A percentile compares a stretch with the other conserved stretches of the same genome.
These are phyloP conservation scores for Diadema setosum DNA, from an alignment of 35 echinoderm and acorn worm genomes.

Conservation along the genomic window DNA sequence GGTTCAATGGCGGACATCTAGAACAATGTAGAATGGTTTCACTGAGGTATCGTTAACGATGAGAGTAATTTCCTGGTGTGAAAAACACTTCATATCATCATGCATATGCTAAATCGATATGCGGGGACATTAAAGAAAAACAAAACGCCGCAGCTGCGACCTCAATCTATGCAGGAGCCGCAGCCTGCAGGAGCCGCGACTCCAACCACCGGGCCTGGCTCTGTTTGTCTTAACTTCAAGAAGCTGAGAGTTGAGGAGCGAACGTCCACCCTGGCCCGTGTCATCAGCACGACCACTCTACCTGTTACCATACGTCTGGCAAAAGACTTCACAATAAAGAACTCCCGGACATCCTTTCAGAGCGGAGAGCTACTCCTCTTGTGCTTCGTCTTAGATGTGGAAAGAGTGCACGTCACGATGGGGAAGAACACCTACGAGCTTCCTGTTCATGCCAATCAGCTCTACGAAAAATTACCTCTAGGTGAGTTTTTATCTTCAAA, in stretches of 20 bases:
- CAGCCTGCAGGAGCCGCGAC: too few species aligned
- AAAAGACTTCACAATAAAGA: not conserved
- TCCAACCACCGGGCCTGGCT: too few species aligned
- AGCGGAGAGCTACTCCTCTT: not conserved
- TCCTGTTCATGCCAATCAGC: not conserved
- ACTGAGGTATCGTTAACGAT: too few species aligned
- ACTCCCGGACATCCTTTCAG: not conserved
- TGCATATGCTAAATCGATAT: too few species aligned
- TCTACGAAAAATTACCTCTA: not conserved
- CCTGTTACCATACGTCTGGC: not conserved
- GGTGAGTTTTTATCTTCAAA: not conserved
- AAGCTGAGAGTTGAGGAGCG: not conserved
- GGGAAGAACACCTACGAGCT: not conserved
- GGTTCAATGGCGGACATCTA: too few species aligned
- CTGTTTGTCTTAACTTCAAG: not conserved
- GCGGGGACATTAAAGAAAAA: too few species aligned
- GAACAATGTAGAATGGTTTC: too few species aligned
- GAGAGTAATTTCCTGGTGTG: too few species aligned
- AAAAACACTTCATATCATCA: too few species aligned
- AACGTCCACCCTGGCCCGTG: not conserved
- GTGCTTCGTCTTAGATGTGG: not conserved
- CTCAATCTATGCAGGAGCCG: too few species aligned
- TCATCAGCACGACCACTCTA: not conserved
- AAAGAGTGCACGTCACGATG: not conserved
- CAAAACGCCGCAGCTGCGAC: too few species aligned